A percentile compares a stretch with the other conserved stretches of the same genome.
Conservation (phyloP, 2,797 vertebrate species). For the Sebastes alutus region DNA sequence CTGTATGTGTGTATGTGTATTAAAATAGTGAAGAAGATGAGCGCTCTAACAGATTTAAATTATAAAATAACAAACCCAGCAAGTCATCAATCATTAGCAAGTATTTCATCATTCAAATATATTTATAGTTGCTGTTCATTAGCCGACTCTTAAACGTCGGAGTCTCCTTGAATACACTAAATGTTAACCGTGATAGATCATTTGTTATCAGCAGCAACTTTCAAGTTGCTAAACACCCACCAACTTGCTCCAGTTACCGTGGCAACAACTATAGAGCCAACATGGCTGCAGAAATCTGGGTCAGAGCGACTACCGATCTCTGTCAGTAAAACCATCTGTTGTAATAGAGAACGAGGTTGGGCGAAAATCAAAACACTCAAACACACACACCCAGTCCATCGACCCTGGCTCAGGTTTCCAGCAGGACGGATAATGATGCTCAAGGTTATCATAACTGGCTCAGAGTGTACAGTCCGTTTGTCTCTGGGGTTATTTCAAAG, state of each 20-base stretch:
- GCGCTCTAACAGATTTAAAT: background rate
- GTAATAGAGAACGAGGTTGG: slow-evolving; percentile 24
- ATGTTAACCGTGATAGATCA: background rate
- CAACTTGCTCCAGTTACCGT: slow-evolving; percentile 41
- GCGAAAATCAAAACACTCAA: background rate
- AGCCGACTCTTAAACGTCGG: background rate
- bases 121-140: background rate
- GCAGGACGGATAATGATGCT: slow-evolving; percentile 31
- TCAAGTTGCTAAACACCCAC: background rate
- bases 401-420: slow-evolving; percentile 38
- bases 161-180: slow-evolving; percentile 4
- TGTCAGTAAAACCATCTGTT: slow-evolving; percentile 62
- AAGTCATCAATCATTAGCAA: background rate
- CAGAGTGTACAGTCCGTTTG: background rate
- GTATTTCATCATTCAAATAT: background rate
- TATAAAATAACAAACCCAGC: background rate
- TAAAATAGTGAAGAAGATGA: background rate
- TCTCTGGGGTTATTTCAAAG: background rate
- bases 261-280: slow-evolving; percentile 47
- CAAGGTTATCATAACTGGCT: slow-evolving; percentile 7
- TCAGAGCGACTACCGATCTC: slow-evolving; percentile 57
- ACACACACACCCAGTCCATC: background rate
- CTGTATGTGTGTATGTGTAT: slow-evolving; percentile 11
- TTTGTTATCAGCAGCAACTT: slow-evolving; percentile 23
- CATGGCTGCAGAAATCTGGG: slow-evolving; percentile 54